A percentile compares a stretch with the other conserved stretches of the same genome.
Conservation (phyloP, 1,140 invertebrate species). For the Drosophila rufa region DNA sequence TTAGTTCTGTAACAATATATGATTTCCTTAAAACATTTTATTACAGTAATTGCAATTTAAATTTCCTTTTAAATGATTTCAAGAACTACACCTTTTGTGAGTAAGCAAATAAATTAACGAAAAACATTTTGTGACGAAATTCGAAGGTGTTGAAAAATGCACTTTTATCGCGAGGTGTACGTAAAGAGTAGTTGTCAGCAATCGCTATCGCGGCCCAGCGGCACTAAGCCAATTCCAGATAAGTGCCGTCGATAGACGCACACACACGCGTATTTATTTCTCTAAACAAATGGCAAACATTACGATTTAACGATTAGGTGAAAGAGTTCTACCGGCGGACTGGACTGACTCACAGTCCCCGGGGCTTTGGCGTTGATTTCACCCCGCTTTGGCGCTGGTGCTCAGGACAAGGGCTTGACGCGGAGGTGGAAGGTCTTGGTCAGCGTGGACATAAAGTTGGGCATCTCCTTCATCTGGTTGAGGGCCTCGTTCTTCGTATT, state of each 20-base stretch:
- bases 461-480: slow-evolving; percentile 90
- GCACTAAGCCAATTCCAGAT: slow-evolving; percentile 72
- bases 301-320: slow-evolving; percentile 67
- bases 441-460: slow-evolving; percentile 90
- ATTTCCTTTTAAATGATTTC: not conserved
- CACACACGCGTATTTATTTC: slow-evolving; percentile 57
- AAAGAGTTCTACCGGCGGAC: slow-evolving; percentile 15
- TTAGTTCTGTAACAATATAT: no score
- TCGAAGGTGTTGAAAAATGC: slow-evolving; percentile 6
- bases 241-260: slow-evolving; percentile 57
- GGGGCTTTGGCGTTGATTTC: slow-evolving; percentile 14
- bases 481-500: slow-evolving; percentile 87
- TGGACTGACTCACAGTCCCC: slow-evolving; percentile 42
- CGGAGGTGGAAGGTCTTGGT: slow-evolving; percentile 87
- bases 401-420: slow-evolving; percentile 59
- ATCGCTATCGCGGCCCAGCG: slow-evolving; percentile 56
- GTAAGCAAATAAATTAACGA: not conserved
- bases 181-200: slow-evolving; percentile 9
- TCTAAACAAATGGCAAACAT: slow-evolving; percentile 66
- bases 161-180: slow-evolving; percentile 18
- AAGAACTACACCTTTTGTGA: not conserved
- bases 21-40: not conserved
- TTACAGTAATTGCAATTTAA: not conserved
- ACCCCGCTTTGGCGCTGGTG: not conserved
- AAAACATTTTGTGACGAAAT: slow-evolving; percentile 1